A percentile compares a stretch with the other conserved stretches of the same genome.
These are phyloP conservation scores for Triops longicaudatus DNA, from an alignment of 1,140 invertebrate species.

Conservation along the genomic window DNA sequence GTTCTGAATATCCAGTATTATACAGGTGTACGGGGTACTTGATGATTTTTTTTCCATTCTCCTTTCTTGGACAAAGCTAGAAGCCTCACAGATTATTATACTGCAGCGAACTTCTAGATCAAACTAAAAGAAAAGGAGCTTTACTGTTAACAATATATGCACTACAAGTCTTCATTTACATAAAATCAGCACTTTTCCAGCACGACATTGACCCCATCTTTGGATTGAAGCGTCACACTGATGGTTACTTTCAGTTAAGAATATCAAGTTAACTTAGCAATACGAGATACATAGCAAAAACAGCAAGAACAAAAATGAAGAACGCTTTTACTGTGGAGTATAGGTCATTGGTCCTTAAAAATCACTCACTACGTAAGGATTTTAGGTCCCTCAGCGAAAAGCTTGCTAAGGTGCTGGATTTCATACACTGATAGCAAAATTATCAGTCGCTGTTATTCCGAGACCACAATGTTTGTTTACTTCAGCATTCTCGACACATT, in stretches of 20 bases:
- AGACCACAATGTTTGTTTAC: no score
- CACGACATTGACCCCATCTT: neutral
- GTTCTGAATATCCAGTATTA: neutral
- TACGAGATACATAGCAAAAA: no score
- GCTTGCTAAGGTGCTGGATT: no score
- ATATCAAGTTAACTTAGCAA: neutral
- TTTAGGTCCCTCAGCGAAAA: no score
- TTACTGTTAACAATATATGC: neutral
- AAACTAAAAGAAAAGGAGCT: neutral
- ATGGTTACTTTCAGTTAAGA: neutral
- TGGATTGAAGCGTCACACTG: neutral
- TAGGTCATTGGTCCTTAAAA: no score
- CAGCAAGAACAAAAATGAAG: no score
- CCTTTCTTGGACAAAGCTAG: neutral
- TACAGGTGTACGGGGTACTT: neutral
- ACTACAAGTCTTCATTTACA: neutral
- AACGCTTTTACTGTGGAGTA: no score
- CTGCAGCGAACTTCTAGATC: neutral
- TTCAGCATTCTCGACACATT: no score
- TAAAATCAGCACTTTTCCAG: neutral
- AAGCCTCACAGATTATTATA: neutral
- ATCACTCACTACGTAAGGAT: no score
- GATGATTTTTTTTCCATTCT: neutral
- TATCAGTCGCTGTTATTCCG: no score
- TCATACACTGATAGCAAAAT: no score